Conservation (phyloP, 2,113 vertebrate genomes). For the Pionites leucogaster region DNA sequence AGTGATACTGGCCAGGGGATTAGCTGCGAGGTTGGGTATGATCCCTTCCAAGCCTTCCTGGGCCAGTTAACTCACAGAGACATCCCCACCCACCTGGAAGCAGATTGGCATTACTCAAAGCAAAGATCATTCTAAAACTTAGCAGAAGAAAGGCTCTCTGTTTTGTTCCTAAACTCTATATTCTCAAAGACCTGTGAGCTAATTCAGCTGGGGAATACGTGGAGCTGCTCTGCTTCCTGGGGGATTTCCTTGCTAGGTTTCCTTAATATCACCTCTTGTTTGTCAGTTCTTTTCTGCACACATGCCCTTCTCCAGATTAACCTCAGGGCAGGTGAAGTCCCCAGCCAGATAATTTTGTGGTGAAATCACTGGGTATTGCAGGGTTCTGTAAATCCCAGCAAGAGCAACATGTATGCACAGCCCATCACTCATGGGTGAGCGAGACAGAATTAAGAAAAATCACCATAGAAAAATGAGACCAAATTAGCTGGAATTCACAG, state of each 20-base stretch:
- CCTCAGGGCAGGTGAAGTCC: neutral
- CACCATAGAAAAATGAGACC: neutral
- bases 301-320: neutral
- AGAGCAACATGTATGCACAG: neutral
- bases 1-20: neutral
- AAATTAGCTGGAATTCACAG: neutral
- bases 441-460: slow-evolving; percentile 18
- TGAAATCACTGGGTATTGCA: slow-evolving; percentile 16
- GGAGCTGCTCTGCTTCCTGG: neutral
- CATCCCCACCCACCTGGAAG: neutral
- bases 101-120: neutral
- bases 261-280: neutral
- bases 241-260: neutral
- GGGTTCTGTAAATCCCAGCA: neutral
- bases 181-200: neutral
- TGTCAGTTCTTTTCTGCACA: neutral
- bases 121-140: neutral
- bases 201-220: neutral
- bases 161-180: neutral
- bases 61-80: rapidly evolving
- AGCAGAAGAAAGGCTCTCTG: neutral
- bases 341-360: neutral
- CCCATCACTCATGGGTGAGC: neutral
- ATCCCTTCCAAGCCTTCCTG: neutral
- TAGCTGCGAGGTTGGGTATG: neutral